phyloP scores from a whole-genome alignment of 1,140 invertebrate species.

The Drosophila simulans region DNA sequence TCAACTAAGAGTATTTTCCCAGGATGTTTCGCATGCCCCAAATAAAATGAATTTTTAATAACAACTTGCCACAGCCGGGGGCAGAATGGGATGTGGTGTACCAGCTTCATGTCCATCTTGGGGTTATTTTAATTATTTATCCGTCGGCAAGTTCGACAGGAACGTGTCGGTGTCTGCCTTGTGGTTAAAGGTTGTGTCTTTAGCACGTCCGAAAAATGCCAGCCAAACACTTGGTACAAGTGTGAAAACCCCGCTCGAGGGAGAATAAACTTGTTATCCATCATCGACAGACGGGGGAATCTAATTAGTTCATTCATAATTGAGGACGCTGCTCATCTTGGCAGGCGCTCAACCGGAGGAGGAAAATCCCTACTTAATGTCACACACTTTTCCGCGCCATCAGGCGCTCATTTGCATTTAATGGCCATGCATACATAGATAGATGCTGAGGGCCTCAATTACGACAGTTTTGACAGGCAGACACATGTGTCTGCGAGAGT shows the following conservation, averaged over 20 bases:
- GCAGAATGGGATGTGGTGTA: conserved; percentile 1
- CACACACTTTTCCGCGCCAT: conserved; percentile 45
- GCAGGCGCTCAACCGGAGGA: conserved; percentile 9
- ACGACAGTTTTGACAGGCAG: conserved; percentile 42
- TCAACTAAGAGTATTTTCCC: conserved; percentile 17
- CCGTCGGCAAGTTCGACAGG: conserved; percentile 32
- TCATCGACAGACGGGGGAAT: conserved; percentile 39
- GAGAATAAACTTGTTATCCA: conserved; percentile 35
- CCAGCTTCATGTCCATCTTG: conserved; percentile 4
- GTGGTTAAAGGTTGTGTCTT: conserved; percentile 8
- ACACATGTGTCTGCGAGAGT: conserved; percentile 25
- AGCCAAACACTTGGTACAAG: conserved; percentile 35
- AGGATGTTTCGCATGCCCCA: conserved; percentile 15
- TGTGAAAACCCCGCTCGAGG: conserved; percentile 44
- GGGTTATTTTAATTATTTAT: conserved; percentile 48
- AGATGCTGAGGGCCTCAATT: conserved; percentile 28
- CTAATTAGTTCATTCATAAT: conserved; percentile 77
- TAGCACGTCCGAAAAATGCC: conserved; percentile 16
- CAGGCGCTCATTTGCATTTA: conserved; percentile 64
- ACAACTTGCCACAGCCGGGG: conserved; percentile 12
- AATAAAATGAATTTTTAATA: conserved; percentile 41
- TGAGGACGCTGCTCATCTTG: conserved; percentile 45
- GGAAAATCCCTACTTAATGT: conserved; percentile 32
- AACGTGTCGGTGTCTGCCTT: conserved; percentile 7
- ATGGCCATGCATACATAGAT: conserved; percentile 26